Base-by-base conservation (phyloP, 1,140 invertebrate species). In the Cotesia typhae region DNA sequence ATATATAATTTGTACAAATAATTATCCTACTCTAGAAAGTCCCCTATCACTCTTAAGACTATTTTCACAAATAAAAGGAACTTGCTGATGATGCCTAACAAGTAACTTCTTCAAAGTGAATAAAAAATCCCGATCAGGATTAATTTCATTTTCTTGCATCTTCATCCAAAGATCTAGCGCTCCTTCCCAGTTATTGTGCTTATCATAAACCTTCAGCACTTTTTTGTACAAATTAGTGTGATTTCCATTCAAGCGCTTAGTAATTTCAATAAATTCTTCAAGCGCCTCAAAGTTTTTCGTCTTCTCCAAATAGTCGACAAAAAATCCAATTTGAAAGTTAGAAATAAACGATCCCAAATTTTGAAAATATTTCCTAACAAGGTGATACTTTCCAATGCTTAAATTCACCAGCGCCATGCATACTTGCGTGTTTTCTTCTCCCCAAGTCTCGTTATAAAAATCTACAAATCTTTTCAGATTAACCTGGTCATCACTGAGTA, bases 381-480 rank as follows among this genome's bases (percentile, higher is more conserved):
- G 28, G 82, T 96, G 94, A 59, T 90, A 84, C 20, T 93, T 80
- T 59, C 92, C 92, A 77, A 92, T 92, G 79, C 95, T 93, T 6
- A 96, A 87, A 82, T 96, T 96, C 1, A 90, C 89, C 70, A 94
- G 89, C 4, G 94, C 92, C 64, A 96, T 86, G 80, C 95, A 93
- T 77, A 95, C 93, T 1, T 96, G 84, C 71, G 93, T 92, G 78
- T 95, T 94, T 14, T 93, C 90, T 86, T 96, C 94, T 4, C 94
- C 94, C 72, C 94, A 91, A 68, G 94, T 87, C 67, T 89, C 83
- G 1, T 92, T 94, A 71, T 91, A 92, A 2, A 95, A 83, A 84
- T 96, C 94, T 1, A 94, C 92, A 4, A 95, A 80, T 81, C 90
- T 90, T 83, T 96, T 94, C 9, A 96, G 82, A 76, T 89, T 90